phyloP scores from a whole-genome alignment of 2,113 vertebrate genomes.

The Gallinago paraguaiae region DNA sequence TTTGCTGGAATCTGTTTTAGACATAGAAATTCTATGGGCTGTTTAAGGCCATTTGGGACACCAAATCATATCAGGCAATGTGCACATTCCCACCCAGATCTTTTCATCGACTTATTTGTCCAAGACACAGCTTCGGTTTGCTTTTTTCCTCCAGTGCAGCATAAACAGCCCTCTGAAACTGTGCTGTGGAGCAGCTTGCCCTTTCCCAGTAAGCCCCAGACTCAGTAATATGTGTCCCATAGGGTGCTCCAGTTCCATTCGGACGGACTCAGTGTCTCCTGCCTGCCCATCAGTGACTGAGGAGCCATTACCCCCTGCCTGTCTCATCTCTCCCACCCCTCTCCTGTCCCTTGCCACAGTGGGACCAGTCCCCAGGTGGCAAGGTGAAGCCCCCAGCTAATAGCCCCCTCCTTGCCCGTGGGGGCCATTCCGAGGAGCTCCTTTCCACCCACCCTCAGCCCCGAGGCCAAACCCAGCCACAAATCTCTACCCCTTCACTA shows the following conservation, averaged over 20 bases:
- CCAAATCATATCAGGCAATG: constrained; percentile 18
- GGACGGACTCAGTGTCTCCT: not conserved
- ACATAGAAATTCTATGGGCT: constrained; percentile 31
- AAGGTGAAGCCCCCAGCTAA: not conserved
- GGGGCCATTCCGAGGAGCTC: not conserved
- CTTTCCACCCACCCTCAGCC: not conserved
- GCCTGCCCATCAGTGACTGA: not conserved
- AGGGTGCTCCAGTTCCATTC: not conserved
- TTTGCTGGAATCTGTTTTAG: constrained; percentile 51
- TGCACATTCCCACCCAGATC: not conserved
- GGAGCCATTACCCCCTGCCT: not conserved
- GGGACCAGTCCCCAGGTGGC: rapidly evolving
- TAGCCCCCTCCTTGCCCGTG: not conserved
- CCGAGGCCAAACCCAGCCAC: not conserved
- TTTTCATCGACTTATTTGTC: not conserved
- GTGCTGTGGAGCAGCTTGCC: not conserved
- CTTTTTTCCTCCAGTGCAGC: not conserved
- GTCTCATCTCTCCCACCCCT: not conserved
- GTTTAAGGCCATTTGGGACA: constrained; percentile 49
- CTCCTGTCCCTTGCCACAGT: not conserved
- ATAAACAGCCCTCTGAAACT: not conserved
- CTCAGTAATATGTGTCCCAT: not conserved
- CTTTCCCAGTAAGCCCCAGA: not conserved
- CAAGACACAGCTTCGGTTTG: not conserved
- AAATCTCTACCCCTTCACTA: not conserved